Percentiles rank a stretch among this genome's conserved stretches.
phyloP scores from a whole-genome alignment of 2,888 invertebrate species.

The Camptogramma bilineatum region DNA sequence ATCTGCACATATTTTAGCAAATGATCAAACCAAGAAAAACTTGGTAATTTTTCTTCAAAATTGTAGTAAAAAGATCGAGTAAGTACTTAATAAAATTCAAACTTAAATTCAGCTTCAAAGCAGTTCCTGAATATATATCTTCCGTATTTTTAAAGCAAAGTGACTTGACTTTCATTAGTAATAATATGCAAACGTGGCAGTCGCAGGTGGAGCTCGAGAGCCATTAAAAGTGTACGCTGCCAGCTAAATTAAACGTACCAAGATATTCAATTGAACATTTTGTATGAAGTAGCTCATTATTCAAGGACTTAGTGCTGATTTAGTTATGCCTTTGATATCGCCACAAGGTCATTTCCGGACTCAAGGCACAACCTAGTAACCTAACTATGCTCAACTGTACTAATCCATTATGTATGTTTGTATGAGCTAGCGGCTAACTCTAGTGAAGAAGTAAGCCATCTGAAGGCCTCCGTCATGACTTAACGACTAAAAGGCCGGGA shows the following conservation, averaged over 20 bases:
- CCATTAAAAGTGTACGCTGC: slow-evolving; percentile 55
- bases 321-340: background rate
- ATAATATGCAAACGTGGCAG: slow-evolving; percentile 59
- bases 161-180: slow-evolving; percentile 49
- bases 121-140: slow-evolving; percentile 6
- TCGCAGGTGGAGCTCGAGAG: slow-evolving; percentile 53
- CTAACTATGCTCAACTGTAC: too few species aligned
- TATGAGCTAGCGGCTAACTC: too few species aligned
- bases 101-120: slow-evolving; percentile 3
- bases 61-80: background rate
- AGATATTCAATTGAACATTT: slow-evolving; percentile 19
- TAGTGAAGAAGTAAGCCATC: too few species aligned
- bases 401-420: too few species aligned
- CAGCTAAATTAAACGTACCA: slow-evolving; percentile 39
- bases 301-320: background rate
- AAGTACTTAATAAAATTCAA: background rate
- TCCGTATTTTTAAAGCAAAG: slow-evolving; percentile 20
- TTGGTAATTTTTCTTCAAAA: too few species aligned
- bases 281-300: slow-evolving; percentile 11
- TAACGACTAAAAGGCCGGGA: too few species aligned
- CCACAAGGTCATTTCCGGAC: background rate
- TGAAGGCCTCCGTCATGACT: too few species aligned
- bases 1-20: too few species aligned
- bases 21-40: too few species aligned
- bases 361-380: too few species aligned